A percentile compares a stretch with the other conserved stretches of the same genome.
phyloP scores from a whole-genome alignment of 2,888 invertebrate genomes.

The Drosophila hawaiiensis region DNA sequence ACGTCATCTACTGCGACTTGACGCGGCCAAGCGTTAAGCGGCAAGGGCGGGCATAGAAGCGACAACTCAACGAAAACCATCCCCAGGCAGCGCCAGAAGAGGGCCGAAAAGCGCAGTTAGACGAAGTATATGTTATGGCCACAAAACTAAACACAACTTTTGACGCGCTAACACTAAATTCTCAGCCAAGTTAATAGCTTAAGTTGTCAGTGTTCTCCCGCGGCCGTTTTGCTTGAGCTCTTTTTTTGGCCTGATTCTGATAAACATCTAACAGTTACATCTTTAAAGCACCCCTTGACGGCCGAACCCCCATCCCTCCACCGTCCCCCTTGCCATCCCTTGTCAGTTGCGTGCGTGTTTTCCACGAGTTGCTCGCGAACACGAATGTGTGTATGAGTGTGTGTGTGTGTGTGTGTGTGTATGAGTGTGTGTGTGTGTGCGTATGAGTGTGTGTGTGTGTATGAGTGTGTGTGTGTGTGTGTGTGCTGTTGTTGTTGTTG shows the following conservation, averaged over 20 bases:
- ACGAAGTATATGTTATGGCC: slow-evolving; percentile 8
- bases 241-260: slow-evolving; percentile 29
- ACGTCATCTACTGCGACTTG: slow-evolving; percentile 44
- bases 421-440: background rate
- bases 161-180: slow-evolving; percentile 13
- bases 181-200: slow-evolving; percentile 16
- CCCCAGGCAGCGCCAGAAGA: background rate
- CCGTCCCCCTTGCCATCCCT: background rate
- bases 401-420: background rate
- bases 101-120: slow-evolving; percentile 3
- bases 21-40: slow-evolving; percentile 22
- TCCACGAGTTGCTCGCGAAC: slow-evolving; percentile 1
- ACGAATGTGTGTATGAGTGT: background rate
- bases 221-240: slow-evolving; percentile 33
- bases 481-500: background rate
- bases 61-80: slow-evolving; percentile 25
- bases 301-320: background rate
- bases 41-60: slow-evolving; percentile 2
- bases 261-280: slow-evolving; percentile 35
- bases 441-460: background rate
- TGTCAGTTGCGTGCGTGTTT: slow-evolving; percentile 26
- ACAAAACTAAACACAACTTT: slow-evolving; percentile 52
- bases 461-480: too few species aligned
- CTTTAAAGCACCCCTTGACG: slow-evolving; percentile 12
- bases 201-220: slow-evolving; percentile 5